Conservation (phyloP, 2,797 vertebrate species). For the Sebastes aleutianus region DNA sequence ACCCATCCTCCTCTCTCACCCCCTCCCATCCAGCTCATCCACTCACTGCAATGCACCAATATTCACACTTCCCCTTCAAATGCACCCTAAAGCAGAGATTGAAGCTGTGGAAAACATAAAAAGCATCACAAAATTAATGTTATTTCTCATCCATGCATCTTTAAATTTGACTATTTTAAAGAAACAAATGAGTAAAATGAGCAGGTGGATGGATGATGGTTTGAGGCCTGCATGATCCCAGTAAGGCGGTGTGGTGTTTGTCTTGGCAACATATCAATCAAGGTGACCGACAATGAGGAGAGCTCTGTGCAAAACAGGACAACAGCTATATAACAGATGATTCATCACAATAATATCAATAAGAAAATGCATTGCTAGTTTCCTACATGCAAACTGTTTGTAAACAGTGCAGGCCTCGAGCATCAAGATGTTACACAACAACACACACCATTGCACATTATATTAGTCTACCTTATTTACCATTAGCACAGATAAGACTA, state of each 20-base stretch:
- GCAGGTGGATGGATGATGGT: constrained; percentile 1
- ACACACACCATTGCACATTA: neutral
- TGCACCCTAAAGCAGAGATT: neutral
- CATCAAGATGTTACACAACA: constrained; percentile 12
- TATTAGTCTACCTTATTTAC: accelerated
- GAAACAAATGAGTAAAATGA: neutral
- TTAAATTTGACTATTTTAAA: neutral
- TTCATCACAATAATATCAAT: neutral
- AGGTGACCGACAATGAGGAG: constrained; percentile 54
- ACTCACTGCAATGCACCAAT: constrained; percentile 84
- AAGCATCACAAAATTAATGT: neutral
- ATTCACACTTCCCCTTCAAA: constrained; percentile 25
- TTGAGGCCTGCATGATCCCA: constrained; percentile 35
- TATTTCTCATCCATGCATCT: accelerated
- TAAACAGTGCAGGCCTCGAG: constrained; percentile 63
- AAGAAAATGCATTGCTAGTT: neutral
- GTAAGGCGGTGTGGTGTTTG: neutral
- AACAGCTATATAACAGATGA: neutral
- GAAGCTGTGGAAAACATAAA: neutral
- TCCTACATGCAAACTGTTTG: constrained; percentile 23
- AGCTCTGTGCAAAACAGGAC: neutral
- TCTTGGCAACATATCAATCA: constrained; percentile 45
- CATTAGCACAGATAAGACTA: accelerated
- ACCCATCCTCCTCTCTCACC: constrained; percentile 1
- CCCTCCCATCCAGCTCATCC: constrained; percentile 49